Conservation (phyloP, 1,140 invertebrate genomes). For the Drosophila sp. region DNA sequence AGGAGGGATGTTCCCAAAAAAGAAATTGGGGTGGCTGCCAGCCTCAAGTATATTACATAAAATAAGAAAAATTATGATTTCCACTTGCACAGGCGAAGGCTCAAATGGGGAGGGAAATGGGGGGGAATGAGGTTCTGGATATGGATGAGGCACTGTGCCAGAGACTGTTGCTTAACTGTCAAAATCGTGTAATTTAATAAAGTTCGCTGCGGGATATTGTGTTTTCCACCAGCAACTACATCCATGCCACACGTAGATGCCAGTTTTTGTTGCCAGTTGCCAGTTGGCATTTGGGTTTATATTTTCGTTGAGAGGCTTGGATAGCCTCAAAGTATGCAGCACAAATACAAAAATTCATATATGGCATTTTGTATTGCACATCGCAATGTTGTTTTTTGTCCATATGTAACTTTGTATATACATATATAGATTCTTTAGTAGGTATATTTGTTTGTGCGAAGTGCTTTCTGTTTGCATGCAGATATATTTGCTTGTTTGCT, state of each 20-base stretch:
- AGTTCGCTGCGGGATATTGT: slow-evolving; percentile 82
- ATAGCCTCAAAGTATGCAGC: slow-evolving; percentile 57
- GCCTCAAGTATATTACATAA: slow-evolving; percentile 75
- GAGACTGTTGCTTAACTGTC: slow-evolving; percentile 74
- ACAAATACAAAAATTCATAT: slow-evolving; percentile 54
- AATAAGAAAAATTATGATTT: slow-evolving; percentile 80
- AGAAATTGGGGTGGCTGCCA: slow-evolving; percentile 31
- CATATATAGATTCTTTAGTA: slow-evolving; percentile 1
- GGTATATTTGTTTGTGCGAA: slow-evolving; percentile 11
- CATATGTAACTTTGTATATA: not conserved
- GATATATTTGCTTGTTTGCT: slow-evolving; percentile 24
- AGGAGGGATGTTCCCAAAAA: not conserved
- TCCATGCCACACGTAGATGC: slow-evolving; percentile 32
- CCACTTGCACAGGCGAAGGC: slow-evolving; percentile 29
- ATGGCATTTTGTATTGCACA: slow-evolving; percentile 44
- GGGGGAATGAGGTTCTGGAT: not conserved
- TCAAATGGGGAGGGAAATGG: slow-evolving; percentile 6
- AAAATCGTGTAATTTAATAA: slow-evolving; percentile 83
- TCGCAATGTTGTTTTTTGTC: slow-evolving; percentile 53
- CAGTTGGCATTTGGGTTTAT: slow-evolving; percentile 48
- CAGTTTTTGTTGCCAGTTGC: slow-evolving; percentile 47
- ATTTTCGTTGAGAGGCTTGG: slow-evolving; percentile 16
- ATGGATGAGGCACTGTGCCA: not conserved
- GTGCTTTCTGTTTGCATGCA: slow-evolving; percentile 25
- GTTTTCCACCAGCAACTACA: slow-evolving; percentile 51